phyloP scores from a whole-genome alignment of 2,888 invertebrate genomes.

The Tyria jacobaeae region DNA sequence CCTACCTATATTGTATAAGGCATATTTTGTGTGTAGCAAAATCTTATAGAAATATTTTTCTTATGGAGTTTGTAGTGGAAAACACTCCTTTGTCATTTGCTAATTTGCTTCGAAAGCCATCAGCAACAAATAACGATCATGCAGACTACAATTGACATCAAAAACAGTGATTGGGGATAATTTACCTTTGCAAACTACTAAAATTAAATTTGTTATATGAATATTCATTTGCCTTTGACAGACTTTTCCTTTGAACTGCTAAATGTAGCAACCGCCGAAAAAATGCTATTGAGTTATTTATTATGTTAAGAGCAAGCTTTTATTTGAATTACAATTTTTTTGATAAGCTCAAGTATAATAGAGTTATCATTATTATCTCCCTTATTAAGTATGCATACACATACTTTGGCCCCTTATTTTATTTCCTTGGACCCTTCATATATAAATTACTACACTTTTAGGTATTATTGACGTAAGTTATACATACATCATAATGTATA shows the following conservation, averaged over 20 bases:
- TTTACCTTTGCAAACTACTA: neutral
- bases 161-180: slow-evolving; percentile 3
- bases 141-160: no score
- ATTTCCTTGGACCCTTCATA: slow-evolving; percentile 1
- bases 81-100: no score
- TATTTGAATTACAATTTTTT: neutral
- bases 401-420: slow-evolving; percentile 8
- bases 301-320: slow-evolving; percentile 2
- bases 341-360: slow-evolving; percentile 1
- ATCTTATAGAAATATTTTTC: no score
- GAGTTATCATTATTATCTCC: slow-evolving; percentile 5
- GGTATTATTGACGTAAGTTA: neutral
- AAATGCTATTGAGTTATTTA: neutral
- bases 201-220: neutral
- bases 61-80: no score
- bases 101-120: no score
- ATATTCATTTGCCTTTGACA: slow-evolving; percentile 1
- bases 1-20: no score
- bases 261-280: neutral
- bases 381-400: slow-evolving; percentile 4
- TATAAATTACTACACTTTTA: slow-evolving; percentile 9
- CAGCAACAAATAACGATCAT: no score
- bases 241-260: slow-evolving; percentile 2
- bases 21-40: no score
- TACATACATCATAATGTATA: neutral